phyloP scores from a whole-genome alignment of 1,140 invertebrate genomes.

The Formica exsecta region DNA sequence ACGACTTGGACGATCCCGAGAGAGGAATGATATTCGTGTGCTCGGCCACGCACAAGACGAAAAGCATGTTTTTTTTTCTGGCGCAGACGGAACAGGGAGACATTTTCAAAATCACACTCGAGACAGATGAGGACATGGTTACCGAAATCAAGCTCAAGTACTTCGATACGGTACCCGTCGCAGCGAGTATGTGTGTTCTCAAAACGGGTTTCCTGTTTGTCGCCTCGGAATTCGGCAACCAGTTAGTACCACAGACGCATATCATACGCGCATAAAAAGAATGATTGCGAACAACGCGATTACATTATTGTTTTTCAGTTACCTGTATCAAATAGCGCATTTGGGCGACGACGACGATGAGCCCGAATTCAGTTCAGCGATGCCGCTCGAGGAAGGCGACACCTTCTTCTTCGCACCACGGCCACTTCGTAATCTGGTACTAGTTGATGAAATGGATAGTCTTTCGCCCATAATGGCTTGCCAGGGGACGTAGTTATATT shows the following conservation, averaged over 20 bases:
- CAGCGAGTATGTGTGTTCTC: conserved; percentile 98
- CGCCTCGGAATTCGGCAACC: conserved; percentile 99
- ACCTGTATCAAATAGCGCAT: conserved; percentile 99
- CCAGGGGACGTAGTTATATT: conserved; percentile 88
- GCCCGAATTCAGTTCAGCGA: conserved; percentile 99
- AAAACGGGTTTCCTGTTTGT: conserved; percentile 99
- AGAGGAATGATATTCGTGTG: conserved; percentile 99
- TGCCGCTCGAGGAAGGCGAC: conserved; percentile 99
- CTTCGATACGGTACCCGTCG: conserved; percentile 99
- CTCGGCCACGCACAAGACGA: conserved; percentile 99
- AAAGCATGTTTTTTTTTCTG: conserved; percentile 99
- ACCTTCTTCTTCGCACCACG: conserved; percentile 99
- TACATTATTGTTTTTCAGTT: conserved; percentile 88
- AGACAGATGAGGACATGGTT: conserved; percentile 98
- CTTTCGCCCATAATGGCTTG: conserved; percentile 97
- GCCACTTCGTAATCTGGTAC: conserved; percentile 96
- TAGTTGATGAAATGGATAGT: conserved; percentile 99
- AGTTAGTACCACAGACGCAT: conserved; percentile 91
- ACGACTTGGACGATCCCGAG: conserved; percentile 99
- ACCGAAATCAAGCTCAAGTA: conserved; percentile 99
- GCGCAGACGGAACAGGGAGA: conserved; percentile 98
- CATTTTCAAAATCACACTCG: conserved; percentile 99
- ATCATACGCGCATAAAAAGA: background rate
- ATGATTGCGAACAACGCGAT: background rate
- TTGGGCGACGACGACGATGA: conserved; percentile 99